Evolutionary conservation across 2,888 invertebrate species (phyloP), one percentile per base, ranked within the genome.

Genomic region (Torymus auratus): DNA sequence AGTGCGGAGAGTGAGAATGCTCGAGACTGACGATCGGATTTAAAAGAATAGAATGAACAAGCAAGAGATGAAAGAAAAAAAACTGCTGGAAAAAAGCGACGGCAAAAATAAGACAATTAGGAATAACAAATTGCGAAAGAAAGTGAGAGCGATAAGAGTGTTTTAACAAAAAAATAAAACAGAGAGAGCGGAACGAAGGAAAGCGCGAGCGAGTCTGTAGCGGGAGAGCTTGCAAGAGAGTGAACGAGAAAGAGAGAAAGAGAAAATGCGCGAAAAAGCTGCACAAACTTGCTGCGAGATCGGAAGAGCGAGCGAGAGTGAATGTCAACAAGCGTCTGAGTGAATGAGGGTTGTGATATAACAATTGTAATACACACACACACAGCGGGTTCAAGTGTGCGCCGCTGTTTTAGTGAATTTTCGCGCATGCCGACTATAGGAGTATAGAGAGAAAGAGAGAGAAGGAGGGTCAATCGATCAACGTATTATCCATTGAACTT

Each of bases 1-100:
- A 91, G 90, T 91, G 90, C 78, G 78, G 78, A 80, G 76, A 80
- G 76, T 72, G 81, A 84, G 83, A 83, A 56, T 73, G 82, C 73
- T 79, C 78, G 78, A 78, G 76, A 78, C 77, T 71, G 80, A 83
- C 71, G 81, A 83, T 81, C 76, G 60, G 77, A 78, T 78, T 74
- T 64, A 74, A 78, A 41, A 41, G 23, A 58, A 50, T 61, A 78
- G 23, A 23, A 53, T 65, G 41, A 68, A 20, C 53, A 69, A 58
- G 64, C 73, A 60, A 69, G 15, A 82, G 70, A 78, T 53, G 55
- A 70, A 77, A 69, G 72, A 52, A 67, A 69, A 53, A 41, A 69
- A 53, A 41, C 41, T 41, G 61, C 20, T 64, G 41, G 53, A 69
- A 58, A 60, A 76, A 60, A 69, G 14, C 82, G 70, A 79, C 53